Percentiles rank a stretch among this genome's conserved stretches.
phyloP scores from a whole-genome alignment of 2,888 invertebrate species.

The Uropetala carovei region DNA sequence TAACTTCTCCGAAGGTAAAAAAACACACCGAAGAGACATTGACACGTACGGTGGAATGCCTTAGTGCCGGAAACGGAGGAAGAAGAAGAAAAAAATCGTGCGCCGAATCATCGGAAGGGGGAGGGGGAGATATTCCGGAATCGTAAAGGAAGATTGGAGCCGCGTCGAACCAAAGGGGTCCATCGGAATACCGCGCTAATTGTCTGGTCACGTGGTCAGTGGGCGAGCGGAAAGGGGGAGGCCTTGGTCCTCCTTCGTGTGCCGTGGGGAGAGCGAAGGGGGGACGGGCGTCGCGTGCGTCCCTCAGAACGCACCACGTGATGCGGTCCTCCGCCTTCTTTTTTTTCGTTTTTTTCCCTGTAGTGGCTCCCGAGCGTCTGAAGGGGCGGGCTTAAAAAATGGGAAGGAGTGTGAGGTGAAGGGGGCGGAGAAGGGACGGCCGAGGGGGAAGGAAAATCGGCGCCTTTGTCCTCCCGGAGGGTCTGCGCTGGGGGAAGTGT shows the following conservation, averaged over 20 bases:
- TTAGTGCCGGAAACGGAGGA: constrained; percentile 27
- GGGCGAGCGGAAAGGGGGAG: background rate
- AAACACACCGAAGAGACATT: constrained; percentile 22
- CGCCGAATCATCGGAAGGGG: background rate
- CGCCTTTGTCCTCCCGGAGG: constrained; percentile 68
- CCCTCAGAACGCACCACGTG: constrained; percentile 73
- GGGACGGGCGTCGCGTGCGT: constrained; percentile 72
- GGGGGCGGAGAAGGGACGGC: constrained; percentile 69
- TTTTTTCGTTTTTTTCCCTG: constrained; percentile 35
- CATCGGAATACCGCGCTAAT: constrained; percentile 26
- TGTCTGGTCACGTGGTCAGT: constrained; percentile 15
- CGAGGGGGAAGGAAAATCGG: constrained; percentile 69
- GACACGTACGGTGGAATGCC: constrained; percentile 38
- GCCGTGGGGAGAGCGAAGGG: constrained; percentile 44
- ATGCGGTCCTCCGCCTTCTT: constrained; percentile 67
- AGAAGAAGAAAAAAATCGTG: constrained; percentile 3
- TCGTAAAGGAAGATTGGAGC: background rate
- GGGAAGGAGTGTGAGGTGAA: constrained; percentile 65
- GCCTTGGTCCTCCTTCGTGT: constrained; percentile 16
- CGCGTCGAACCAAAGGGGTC: background rate
- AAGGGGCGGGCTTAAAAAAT: constrained; percentile 63
- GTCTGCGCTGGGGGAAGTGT: constrained; percentile 54
- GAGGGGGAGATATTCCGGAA: background rate
- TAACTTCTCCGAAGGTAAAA: background rate
- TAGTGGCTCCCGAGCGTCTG: constrained; percentile 57